Percentiles rank a stretch among this genome's conserved stretches.
phyloP scores from a whole-genome alignment of 2,888 invertebrate genomes.

The Lacanobia wlatinum region DNA sequence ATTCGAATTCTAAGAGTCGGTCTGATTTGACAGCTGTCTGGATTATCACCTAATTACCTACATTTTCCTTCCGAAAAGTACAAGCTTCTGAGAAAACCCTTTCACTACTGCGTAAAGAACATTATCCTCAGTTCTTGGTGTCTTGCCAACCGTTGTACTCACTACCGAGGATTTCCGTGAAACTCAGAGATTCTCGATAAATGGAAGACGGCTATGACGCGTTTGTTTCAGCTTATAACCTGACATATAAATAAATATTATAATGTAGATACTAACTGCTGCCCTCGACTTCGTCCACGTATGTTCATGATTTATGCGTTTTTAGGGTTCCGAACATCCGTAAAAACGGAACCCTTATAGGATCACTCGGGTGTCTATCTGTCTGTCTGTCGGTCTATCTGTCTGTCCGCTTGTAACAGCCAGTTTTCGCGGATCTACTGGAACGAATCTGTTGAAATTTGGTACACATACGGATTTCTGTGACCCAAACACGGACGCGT shows the following conservation, averaged over 20 bases:
- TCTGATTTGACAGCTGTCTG: conserved; percentile 10
- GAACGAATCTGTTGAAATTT: too few relatives aligned
- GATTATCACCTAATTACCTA: conserved; percentile 23
- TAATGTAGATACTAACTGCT: too few relatives aligned
- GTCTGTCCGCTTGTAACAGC: too few relatives aligned
- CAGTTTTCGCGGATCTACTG: too few relatives aligned
- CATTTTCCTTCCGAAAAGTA: conserved; percentile 29
- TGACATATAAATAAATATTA: conserved; percentile 32
- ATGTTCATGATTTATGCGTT: background rate
- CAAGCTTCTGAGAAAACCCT: conserved; percentile 52
- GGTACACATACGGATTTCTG: too few relatives aligned
- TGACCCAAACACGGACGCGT: too few relatives aligned
- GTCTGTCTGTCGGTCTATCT: too few relatives aligned
- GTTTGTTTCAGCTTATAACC: conserved; percentile 21
- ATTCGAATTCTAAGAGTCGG: background rate
- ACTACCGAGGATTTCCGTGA: conserved; percentile 43
- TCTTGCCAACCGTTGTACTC: conserved; percentile 36
- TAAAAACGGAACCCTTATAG: too few relatives aligned
- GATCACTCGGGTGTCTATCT: too few relatives aligned
- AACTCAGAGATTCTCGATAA: conserved; percentile 48
- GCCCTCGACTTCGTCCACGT: too few relatives aligned
- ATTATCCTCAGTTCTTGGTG: conserved; percentile 53
- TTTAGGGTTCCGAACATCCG: too few relatives aligned
- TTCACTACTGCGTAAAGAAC: conserved; percentile 31
- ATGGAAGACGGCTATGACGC: conserved; percentile 42